Evolutionary conservation across 1,140 invertebrate species (phyloP), one percentile per base, ranked within the genome.

Genomic region (Rhopalosiphum padi): DNA sequence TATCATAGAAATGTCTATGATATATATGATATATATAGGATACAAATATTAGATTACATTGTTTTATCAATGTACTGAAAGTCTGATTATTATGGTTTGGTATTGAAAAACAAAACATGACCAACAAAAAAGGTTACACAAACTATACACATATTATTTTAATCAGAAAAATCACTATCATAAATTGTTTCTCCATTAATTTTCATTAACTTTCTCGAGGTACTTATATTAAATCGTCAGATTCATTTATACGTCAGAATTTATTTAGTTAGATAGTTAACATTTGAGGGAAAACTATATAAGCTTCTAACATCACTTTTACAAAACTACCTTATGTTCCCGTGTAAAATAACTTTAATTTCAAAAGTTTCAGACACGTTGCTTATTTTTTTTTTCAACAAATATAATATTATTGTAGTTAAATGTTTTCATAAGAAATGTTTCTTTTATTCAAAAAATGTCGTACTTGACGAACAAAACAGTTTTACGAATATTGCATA

Each of bases 311-410:
- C 83, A 25, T 25, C 23, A 11, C 15, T 21, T 30, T 43, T 87
- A 43, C 25, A n/a, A 77, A n/a, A n/a, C 60, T 18, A 15, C n/a
- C 30, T 77, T 77, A n/a, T 77, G 60, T 6, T 21, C 60, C 4
- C 60, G 60, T n/a, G 60, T 77, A 77, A n/a, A n/a, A 21, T 35
- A 77, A 77, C 60, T 43, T 87, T 87, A 87, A 87, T 87, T 87
- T 87, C 85, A 87, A 87, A 87, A 87, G 43, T 87, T 87, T 48
- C 15, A 77, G 60, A 77, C 60, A 77, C 60, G 60, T 77, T 77
- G 30, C 30, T 77, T 77, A 77, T 77, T 77, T 77, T 77, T 68
- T n/a, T 68, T 77, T 77, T n/a, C 30, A n/a, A 77, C 60, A n/a
- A 77, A 51, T 51, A 21, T 51, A 77, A 77, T 77, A 35, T 77